Percentiles rank a stretch among this genome's conserved stretches.
phyloP scores from a whole-genome alignment of 2,797 vertebrate genomes.

The Microchirus variegatus region DNA sequence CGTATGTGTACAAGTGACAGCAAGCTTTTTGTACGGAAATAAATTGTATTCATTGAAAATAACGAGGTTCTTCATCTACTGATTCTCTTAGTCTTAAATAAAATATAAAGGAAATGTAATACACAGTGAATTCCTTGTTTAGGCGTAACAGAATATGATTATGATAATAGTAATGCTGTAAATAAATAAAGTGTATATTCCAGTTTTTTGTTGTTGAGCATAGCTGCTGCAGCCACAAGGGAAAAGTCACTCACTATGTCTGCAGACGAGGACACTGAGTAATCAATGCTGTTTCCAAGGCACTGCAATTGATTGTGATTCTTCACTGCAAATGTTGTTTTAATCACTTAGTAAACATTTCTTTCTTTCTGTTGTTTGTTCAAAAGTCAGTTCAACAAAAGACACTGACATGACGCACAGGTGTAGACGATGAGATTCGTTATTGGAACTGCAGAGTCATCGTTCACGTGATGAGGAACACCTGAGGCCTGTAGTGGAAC shows the following conservation, averaged over 20 bases:
- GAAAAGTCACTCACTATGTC: slow-evolving; percentile 15
- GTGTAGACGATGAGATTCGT: neutral
- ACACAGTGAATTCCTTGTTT: too few relatives aligned
- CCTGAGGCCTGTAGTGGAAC: neutral
- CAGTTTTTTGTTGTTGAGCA: slow-evolving; percentile 20
- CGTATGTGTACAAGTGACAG: too few relatives aligned
- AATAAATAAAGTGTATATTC: slow-evolving; percentile 11
- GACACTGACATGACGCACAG: neutral
- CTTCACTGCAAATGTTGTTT: slow-evolving; percentile 1
- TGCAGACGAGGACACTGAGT: slow-evolving; percentile 30
- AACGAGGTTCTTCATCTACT: too few relatives aligned
- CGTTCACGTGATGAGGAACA: neutral
- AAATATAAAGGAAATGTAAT: too few relatives aligned
- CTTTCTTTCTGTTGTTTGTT: neutral
- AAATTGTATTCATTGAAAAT: too few relatives aligned
- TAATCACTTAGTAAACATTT: too few relatives aligned
- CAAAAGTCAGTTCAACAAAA: neutral
- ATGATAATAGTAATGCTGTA: slow-evolving; percentile 22
- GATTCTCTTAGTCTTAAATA: too few relatives aligned
- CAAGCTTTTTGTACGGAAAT: too few relatives aligned
- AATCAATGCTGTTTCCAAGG: slow-evolving; percentile 45
- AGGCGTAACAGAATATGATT: slow-evolving; percentile 7
- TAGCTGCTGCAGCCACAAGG: slow-evolving; percentile 30
- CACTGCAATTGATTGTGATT: slow-evolving; percentile 14
- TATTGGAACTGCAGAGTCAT: neutral